phyloP scores from a whole-genome alignment of 2,797 vertebrate genomes.

The Macropus fuliginosus region DNA sequence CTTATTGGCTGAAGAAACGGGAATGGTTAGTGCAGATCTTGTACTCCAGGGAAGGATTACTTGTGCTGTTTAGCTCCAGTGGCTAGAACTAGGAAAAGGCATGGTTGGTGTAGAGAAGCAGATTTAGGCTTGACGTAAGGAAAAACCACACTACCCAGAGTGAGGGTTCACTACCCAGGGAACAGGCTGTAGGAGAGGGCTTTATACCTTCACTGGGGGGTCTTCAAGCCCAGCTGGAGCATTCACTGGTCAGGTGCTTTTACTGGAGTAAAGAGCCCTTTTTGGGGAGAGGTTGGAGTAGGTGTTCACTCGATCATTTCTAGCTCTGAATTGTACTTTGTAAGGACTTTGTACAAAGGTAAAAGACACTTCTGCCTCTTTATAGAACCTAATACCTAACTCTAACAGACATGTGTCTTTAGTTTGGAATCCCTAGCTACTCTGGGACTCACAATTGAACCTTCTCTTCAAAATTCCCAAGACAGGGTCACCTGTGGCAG shows the following conservation, averaged over 20 bases:
- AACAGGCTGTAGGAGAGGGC: background rate
- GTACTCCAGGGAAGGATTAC: background rate
- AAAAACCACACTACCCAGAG: too few relatives aligned
- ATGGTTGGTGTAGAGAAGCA: background rate
- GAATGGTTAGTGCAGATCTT: too few relatives aligned
- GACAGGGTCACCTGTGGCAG: constrained; percentile 5
- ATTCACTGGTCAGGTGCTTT: too few relatives aligned
- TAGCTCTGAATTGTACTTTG: background rate
- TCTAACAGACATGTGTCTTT: background rate
- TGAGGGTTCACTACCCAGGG: background rate
- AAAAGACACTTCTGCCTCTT: background rate
- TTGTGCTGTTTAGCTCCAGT: background rate
- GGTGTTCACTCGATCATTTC: background rate
- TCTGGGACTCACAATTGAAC: background rate
- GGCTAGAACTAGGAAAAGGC: background rate
- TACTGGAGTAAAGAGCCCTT: background rate
- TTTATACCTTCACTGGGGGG: background rate
- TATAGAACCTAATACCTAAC: background rate
- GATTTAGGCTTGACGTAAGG: background rate
- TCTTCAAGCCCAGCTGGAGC: too few relatives aligned
- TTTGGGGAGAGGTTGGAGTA: background rate
- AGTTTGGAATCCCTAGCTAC: background rate
- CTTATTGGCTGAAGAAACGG: too few relatives aligned
- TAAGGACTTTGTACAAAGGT: background rate
- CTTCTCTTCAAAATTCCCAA: constrained; percentile 9